Percentiles rank a stretch among this genome's conserved stretches.
These are phyloP conservation scores for Lamproptera curius DNA, from an alignment of 2,888 invertebrate species.

Conservation along the genomic window DNA sequence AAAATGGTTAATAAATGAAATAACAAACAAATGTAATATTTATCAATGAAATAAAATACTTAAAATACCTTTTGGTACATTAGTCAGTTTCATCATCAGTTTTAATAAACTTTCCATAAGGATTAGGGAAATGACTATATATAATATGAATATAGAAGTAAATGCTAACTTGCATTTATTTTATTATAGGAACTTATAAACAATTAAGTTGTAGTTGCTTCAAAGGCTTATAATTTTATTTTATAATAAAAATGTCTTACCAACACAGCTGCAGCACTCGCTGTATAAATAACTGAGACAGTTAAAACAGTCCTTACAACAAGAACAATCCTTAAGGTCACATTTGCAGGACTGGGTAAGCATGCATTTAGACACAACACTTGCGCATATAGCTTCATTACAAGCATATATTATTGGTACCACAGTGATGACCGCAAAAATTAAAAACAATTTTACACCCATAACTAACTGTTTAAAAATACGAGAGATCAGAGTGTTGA, in stretches of 20 bases:
- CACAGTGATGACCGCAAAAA: conserved; percentile 50
- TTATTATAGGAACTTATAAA: no score
- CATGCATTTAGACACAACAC: conserved; percentile 97
- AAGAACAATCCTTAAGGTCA: conserved; percentile 94
- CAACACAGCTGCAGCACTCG: conserved; percentile 98
- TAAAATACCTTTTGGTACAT: no score
- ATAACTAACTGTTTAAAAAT: conserved; percentile 36
- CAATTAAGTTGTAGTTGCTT: no score
- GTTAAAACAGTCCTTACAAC: conserved; percentile 94
- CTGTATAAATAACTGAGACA: conserved; percentile 93
- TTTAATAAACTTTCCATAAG: no score
- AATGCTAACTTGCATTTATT: no score
- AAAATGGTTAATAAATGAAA: no score
- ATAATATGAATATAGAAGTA: no score
- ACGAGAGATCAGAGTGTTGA: background rate
- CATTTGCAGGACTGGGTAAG: conserved; percentile 97
- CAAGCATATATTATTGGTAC: conserved; percentile 78
- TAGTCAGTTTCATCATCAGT: no score
- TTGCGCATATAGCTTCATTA: conserved; percentile 96
- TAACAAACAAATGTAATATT: no score
- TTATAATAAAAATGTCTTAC: conserved; percentile 80
- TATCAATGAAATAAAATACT: no score
- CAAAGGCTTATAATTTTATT: background rate
- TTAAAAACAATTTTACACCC: conserved; percentile 54
- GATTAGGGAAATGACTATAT: no score